Conservation (phyloP, 2,113 vertebrate genomes). For the Neodon shergylaensis region DNA sequence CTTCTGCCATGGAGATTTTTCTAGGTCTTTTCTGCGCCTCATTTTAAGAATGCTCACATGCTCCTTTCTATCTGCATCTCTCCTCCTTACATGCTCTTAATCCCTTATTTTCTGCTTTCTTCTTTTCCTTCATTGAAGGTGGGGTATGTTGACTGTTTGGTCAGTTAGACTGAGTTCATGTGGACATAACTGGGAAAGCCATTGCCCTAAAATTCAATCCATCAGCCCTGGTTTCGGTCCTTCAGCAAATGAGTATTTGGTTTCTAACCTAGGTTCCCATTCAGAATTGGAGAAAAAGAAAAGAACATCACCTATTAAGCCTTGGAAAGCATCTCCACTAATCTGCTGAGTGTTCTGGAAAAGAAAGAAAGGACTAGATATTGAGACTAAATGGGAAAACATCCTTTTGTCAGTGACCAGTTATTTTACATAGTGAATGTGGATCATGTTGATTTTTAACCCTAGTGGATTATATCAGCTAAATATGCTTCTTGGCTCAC, state of each 20-base stretch:
- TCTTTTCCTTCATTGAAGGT: neutral
- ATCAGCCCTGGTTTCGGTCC: neutral
- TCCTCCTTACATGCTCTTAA: neutral
- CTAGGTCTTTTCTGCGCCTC: neutral
- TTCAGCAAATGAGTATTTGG: slow-evolving; percentile 25
- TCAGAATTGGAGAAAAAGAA: neutral
- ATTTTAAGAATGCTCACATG: neutral
- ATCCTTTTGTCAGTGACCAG: neutral
- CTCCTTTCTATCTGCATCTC: neutral
- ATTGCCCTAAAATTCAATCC: neutral
- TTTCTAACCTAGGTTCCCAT: neutral
- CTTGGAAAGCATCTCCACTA: neutral
- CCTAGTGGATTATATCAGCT: slow-evolving; percentile 1
- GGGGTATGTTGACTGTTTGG: neutral
- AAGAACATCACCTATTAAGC: neutral
- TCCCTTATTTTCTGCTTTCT: neutral
- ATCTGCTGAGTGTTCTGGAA: neutral
- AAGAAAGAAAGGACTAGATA: neutral
- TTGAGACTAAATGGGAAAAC: neutral
- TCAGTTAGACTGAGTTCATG: neutral
- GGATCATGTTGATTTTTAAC: slow-evolving; percentile 38
- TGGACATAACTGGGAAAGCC: neutral
- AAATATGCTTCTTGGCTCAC: slow-evolving; percentile 10
- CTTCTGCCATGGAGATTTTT: neutral
- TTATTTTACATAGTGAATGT: neutral